A percentile compares a stretch with the other conserved stretches of the same genome.
phyloP scores from a whole-genome alignment of 2,113 vertebrate genomes.

The Catharus minimus region DNA sequence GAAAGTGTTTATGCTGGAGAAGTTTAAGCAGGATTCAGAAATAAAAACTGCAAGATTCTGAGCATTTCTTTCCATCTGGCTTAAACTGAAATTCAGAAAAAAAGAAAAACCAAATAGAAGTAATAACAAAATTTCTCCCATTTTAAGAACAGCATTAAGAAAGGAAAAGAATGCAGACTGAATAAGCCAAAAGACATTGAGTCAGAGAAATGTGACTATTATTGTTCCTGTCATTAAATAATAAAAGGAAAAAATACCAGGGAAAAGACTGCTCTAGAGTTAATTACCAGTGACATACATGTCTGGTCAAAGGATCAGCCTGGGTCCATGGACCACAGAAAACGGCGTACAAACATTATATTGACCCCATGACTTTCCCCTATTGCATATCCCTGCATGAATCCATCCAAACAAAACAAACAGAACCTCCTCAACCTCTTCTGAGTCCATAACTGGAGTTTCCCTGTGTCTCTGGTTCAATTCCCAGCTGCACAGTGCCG shows the following conservation, averaged over 20 bases:
- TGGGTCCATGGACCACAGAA: not conserved
- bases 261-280: not conserved
- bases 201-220: not conserved
- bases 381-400: not conserved
- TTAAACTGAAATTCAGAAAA: not conserved
- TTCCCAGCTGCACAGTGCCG: fast-evolving
- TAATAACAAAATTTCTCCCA: not conserved
- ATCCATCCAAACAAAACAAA: fast-evolving
- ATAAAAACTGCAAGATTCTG: not conserved
- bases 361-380: not conserved
- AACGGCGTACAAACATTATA: fast-evolving
- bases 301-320: not conserved
- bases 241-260: not conserved
- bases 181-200: not conserved
- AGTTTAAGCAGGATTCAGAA: not conserved
- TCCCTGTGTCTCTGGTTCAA: fast-evolving
- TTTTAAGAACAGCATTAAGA: not conserved
- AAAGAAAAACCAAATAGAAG: not conserved
- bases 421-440: not conserved
- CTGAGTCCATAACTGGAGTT: fast-evolving
- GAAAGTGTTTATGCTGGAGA: not conserved
- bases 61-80: not conserved
- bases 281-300: not conserved
- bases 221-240: not conserved
- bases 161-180: not conserved